Conservation (phyloP, 2,888 invertebrate genomes). For the Drosophila birchii region DNA sequence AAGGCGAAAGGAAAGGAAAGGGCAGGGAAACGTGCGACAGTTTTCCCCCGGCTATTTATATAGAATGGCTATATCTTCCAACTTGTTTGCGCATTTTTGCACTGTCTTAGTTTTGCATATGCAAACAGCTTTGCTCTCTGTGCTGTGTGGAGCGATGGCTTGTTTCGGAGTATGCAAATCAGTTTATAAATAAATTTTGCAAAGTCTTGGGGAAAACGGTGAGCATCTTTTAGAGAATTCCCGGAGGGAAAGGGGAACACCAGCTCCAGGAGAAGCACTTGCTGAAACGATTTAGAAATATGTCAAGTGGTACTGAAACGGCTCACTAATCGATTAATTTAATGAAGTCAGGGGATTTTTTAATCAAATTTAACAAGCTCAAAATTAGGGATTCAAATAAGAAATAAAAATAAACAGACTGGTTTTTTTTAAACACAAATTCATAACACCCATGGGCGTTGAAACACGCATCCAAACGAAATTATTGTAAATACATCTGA, state of each 20-base stretch:
- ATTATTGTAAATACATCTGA: too few species aligned
- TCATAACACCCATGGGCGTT: too few species aligned
- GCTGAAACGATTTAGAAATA: constrained; percentile 5
- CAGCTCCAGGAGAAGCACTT: neutral
- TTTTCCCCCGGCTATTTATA: constrained; percentile 32
- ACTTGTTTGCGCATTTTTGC: constrained; percentile 47
- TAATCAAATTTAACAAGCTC: too few species aligned
- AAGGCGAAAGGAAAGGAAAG: too few species aligned
- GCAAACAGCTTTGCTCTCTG: constrained; percentile 51
- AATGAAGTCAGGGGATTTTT: neutral
- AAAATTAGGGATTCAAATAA: neutral
- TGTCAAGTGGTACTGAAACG: constrained; percentile 58
- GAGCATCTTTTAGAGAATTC: constrained; percentile 23
- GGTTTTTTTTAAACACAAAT: too few species aligned
- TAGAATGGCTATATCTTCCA: constrained; percentile 42
- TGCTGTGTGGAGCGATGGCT: constrained; percentile 22
- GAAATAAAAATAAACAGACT: neutral
- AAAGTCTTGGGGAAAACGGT: constrained; percentile 48
- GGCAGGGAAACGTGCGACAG: constrained; percentile 22
- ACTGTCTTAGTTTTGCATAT: constrained; percentile 54
- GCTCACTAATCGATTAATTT: constrained; percentile 29
- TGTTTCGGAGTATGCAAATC: constrained; percentile 73
- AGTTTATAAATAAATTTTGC: constrained; percentile 75
- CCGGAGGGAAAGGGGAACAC: neutral
- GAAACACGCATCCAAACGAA: too few species aligned